Conservation (phyloP, 2,797 vertebrate species). For the Amphiprion clarkii region DNA sequence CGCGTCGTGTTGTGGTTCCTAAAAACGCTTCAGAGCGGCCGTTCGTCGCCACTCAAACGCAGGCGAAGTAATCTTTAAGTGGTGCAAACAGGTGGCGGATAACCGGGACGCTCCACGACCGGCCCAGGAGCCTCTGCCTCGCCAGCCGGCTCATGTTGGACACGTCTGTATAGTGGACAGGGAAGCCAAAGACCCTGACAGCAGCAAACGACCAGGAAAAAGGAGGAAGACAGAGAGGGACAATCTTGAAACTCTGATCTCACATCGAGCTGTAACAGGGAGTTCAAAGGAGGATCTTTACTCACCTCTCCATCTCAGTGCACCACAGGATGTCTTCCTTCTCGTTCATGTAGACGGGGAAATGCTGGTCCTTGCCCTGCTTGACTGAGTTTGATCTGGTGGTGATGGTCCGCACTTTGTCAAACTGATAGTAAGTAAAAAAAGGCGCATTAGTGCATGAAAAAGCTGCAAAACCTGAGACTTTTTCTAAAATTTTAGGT, state of each 20-base stretch:
- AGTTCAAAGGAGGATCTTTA: neutral
- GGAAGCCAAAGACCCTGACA: slow-evolving; percentile 95
- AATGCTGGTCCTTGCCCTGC: slow-evolving; percentile 99
- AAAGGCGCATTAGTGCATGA: neutral
- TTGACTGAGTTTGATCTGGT: slow-evolving; percentile 99
- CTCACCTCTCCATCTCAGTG: slow-evolving; percentile 98
- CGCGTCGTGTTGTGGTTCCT: slow-evolving; percentile 83
- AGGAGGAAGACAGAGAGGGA: slow-evolving; percentile 24
- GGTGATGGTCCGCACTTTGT: slow-evolving; percentile 98
- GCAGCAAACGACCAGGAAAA: slow-evolving; percentile 4
- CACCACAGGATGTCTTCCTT: slow-evolving; percentile 99
- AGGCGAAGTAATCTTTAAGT: slow-evolving; percentile 99
- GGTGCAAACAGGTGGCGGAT: slow-evolving; percentile 99
- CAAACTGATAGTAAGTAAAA: slow-evolving; percentile 86
- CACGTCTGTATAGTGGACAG: slow-evolving; percentile 98
- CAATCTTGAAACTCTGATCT: slow-evolving; percentile 21
- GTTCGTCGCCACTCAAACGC: slow-evolving; percentile 78
- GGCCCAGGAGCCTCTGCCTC: slow-evolving; percentile 96
- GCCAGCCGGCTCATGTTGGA: slow-evolving; percentile 99
- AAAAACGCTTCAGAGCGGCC: slow-evolving; percentile 43
- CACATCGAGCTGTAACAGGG: neutral
- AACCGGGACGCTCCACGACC: slow-evolving; percentile 98
- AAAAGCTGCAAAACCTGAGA: too few species aligned
- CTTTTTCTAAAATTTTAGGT: too few species aligned
- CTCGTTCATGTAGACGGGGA: slow-evolving; percentile 98